Conservation (phyloP, 35 echinoderm and acorn worm species). For the Lytechinus pictus region DNA sequence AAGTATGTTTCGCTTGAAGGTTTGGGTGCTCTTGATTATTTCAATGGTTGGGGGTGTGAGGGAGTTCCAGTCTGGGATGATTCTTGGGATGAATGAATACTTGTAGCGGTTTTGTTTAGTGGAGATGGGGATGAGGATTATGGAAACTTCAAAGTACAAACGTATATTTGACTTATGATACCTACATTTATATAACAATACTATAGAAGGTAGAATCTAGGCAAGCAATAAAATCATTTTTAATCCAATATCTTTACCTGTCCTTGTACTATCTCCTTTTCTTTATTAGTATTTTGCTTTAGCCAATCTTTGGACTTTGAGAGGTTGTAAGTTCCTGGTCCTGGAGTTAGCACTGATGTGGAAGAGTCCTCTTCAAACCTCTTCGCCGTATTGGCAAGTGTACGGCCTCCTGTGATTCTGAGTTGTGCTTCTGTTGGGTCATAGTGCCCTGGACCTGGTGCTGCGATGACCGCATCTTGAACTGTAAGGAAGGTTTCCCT, state of each 20-base stretch:
- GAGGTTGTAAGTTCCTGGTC: slow-evolving; percentile 89
- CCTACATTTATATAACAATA: too few relatives aligned
- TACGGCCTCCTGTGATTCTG: slow-evolving; percentile 77
- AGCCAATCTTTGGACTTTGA: slow-evolving; percentile 93
- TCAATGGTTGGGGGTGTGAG: too few relatives aligned
- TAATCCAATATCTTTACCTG: not conserved
- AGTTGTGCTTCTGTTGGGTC: slow-evolving; percentile 65
- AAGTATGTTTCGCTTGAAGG: too few relatives aligned
- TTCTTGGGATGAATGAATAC: too few relatives aligned
- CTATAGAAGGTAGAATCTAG: not conserved
- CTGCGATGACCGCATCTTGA: slow-evolving; percentile 92
- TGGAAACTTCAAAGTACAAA: not conserved
- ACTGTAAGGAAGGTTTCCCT: slow-evolving; percentile 92
- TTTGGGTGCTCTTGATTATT: too few relatives aligned
- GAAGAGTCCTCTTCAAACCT: slow-evolving; percentile 71
- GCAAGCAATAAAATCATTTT: not conserved
- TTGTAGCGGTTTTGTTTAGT: too few relatives aligned
- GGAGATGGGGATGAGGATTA: too few relatives aligned
- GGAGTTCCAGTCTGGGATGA: too few relatives aligned
- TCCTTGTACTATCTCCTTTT: slow-evolving; percentile 38
- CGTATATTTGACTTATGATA: not conserved
- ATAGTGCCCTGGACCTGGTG: slow-evolving; percentile 97
- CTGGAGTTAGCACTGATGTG: slow-evolving; percentile 68
- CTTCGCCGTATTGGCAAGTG: slow-evolving; percentile 87
- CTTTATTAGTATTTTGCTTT: slow-evolving; percentile 61